Conservation (phyloP, 2,888 invertebrate species). For the Troides aeacus region DNA sequence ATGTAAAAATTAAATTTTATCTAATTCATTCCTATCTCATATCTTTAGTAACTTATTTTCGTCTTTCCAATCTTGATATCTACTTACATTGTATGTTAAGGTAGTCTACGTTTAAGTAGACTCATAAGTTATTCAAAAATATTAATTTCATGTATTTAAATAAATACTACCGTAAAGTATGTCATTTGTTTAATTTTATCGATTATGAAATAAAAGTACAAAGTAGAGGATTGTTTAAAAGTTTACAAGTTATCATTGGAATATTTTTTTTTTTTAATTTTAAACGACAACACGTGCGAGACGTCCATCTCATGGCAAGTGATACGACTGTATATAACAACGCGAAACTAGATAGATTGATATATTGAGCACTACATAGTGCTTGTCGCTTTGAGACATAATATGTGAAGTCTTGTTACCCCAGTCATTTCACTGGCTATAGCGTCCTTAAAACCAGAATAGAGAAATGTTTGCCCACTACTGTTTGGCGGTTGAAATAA, state of each 20-base stretch:
- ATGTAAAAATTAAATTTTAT: constrained; percentile 1
- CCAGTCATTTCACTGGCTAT: too few species aligned
- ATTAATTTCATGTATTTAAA: constrained; percentile 49
- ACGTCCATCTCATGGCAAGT: too few species aligned
- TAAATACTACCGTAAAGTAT: constrained; percentile 30
- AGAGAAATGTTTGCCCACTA: too few species aligned
- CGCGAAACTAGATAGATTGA: too few species aligned
- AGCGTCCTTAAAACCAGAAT: too few species aligned
- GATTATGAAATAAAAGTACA: neutral
- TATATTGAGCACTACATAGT: too few species aligned
- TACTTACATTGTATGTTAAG: constrained; percentile 61
- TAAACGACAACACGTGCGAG: too few species aligned
- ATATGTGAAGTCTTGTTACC: too few species aligned
- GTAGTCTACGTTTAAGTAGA: constrained; percentile 76
- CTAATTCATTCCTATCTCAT: constrained; percentile 18
- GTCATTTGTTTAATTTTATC: constrained; percentile 17
- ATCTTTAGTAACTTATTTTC: constrained; percentile 31
- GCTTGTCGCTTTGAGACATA: too few species aligned
- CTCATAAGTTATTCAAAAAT: constrained; percentile 67
- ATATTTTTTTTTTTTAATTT: too few species aligned
- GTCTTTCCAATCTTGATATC: constrained; percentile 44
- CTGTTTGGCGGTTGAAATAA: too few species aligned
- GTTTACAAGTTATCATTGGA: neutral
- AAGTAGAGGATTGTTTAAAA: neutral
- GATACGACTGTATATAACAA: too few species aligned